Evolutionary conservation across 1,140 invertebrate genomes (phyloP), one percentile per base, ranked within the genome.

Genomic region (Procambarus clarkii): DNA sequence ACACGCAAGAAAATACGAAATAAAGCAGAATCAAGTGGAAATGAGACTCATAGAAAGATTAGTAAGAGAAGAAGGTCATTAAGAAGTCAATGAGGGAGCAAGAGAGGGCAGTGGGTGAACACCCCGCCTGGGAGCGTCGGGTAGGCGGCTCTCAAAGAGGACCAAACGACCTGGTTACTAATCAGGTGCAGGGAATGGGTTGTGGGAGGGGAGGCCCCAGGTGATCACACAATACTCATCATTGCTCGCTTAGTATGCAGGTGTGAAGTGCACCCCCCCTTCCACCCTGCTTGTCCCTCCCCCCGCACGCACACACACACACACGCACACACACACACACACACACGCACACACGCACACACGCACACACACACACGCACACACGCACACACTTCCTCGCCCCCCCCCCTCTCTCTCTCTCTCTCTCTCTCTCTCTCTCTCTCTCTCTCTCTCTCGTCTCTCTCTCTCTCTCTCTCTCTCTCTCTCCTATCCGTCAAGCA

Each of bases 231-330:
- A 84, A 64, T 34, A 84, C 34, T 64, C 45, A 85, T 85, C 60
- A 85, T 85, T 60, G 15, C 13, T 8, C 83, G 44, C n/a, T 85
- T 85, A 50, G 83, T 60, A 46, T 24, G 83, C 44, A 85, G 83
- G 54, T 79, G 76, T 50, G 77, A 87, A 79, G 15, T 78, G 76
- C 76, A 15, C 64, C 64, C 18, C 18, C 64, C 18, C 11, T 4
- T 21, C 1, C 13, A 69, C 64, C 4, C 3, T 21, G 18, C 13
- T 3, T 69, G 7, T 18, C 1, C 64, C 64, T 69, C 64, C 3
- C 3, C 64, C 4, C 64, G 64, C 64, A 34, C 34, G 34, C 34
- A 34, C 34, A 34, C 34, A 34, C 34, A 34, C 0, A 34, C 34
- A 1, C 34, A 34, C 34, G 64, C 64, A 34, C 34, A 1, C 34